Percentiles rank a stretch among this genome's conserved stretches.
phyloP scores from a whole-genome alignment of 2,797 vertebrate genomes.

The Silurus aristotelis region DNA sequence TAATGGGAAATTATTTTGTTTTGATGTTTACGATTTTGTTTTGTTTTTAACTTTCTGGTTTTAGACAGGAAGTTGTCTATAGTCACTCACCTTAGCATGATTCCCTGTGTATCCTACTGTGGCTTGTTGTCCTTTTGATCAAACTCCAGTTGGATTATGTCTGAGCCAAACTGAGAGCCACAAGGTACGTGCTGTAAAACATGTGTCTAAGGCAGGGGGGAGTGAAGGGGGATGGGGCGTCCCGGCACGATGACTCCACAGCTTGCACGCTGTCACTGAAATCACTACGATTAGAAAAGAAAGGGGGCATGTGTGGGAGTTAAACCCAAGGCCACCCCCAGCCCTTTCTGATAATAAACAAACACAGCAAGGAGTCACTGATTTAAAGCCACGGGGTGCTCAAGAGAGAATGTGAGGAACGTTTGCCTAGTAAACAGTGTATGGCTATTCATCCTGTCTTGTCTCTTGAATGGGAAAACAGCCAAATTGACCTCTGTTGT shows the following conservation, averaged over 20 bases:
- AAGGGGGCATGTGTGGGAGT: constrained; percentile 48
- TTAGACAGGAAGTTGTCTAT: constrained; percentile 31
- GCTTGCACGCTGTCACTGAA: constrained; percentile 62
- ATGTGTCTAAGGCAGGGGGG: constrained; percentile 70
- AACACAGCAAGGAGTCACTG: constrained; percentile 46
- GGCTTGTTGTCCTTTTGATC: constrained; percentile 70
- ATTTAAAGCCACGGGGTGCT: constrained; percentile 44
- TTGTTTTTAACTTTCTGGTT: constrained; percentile 10
- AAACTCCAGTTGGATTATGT: constrained; percentile 76
- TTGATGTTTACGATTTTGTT: constrained; percentile 7
- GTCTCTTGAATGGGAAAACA: constrained; percentile 61
- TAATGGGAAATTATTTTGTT: constrained; percentile 14
- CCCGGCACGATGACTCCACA: constrained; percentile 76
- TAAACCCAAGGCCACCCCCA: constrained; percentile 52
- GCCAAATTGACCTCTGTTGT: constrained; percentile 65
- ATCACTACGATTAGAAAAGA: constrained; percentile 56
- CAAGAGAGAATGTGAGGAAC: constrained; percentile 38
- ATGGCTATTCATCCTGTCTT: constrained; percentile 42
- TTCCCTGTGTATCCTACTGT: constrained; percentile 39
- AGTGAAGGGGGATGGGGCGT: constrained; percentile 63
- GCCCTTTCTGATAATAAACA: constrained; percentile 54
- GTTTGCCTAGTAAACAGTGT: constrained; percentile 53
- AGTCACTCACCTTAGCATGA: constrained; percentile 47
- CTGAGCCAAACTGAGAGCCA: constrained; percentile 75
- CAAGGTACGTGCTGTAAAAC: constrained; percentile 80